phyloP scores from a whole-genome alignment of 2,888 invertebrate genomes.

The Lasioglossum marginatum region DNA sequence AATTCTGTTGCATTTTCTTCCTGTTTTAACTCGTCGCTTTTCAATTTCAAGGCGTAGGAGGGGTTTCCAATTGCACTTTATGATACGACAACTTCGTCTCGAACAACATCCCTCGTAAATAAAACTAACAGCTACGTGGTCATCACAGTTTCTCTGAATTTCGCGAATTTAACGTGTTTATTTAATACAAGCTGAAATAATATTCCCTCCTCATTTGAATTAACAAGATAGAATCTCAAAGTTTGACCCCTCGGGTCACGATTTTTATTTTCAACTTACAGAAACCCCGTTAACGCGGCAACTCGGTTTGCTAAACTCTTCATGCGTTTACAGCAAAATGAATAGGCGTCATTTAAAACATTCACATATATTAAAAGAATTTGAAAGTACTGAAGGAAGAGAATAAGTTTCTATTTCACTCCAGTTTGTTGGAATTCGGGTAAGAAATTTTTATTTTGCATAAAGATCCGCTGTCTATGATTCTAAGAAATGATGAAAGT shows the following conservation, averaged over 20 bases:
- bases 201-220: neutral
- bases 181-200: neutral
- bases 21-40: neutral
- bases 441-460: too few relatives aligned
- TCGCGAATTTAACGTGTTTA: neutral
- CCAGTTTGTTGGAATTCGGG: too few relatives aligned
- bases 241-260: neutral
- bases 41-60: neutral
- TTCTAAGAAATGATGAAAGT: too few relatives aligned
- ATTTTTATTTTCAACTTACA: neutral
- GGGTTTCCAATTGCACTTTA: neutral
- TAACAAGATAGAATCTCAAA: neutral
- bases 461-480: too few relatives aligned
- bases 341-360: too few relatives aligned
- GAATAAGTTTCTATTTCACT: too few relatives aligned
- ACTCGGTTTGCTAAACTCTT: neutral
- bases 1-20: neutral
- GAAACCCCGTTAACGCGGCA: neutral
- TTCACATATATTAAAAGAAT: too few relatives aligned
- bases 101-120: neutral
- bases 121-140: neutral
- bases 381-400: too few relatives aligned
- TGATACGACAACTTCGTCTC: neutral
- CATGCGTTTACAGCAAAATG: too few relatives aligned
- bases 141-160: neutral